Evolutionary conservation across 2,113 vertebrate genomes (phyloP).

Genomic region (Cyphomyrus discorhynchus): DNA sequence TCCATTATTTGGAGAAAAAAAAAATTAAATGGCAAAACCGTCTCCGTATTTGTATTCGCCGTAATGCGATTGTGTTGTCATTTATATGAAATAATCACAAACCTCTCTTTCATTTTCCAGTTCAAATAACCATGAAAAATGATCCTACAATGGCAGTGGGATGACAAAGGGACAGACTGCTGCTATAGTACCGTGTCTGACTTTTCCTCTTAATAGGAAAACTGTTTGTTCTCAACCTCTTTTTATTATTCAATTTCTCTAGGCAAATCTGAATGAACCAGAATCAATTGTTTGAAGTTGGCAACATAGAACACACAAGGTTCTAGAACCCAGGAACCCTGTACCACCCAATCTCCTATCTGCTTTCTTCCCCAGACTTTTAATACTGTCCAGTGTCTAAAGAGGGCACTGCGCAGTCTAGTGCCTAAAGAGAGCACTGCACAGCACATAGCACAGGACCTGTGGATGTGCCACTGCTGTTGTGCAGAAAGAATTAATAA

Average conservation of each 20-base stretch:
- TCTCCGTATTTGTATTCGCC: conserved; percentile 81
- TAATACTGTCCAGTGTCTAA: conserved; percentile 25
- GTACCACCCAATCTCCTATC: conserved; percentile 27
- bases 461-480: conserved; percentile 27
- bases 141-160: conserved; percentile 88
- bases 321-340: conserved; percentile 26
- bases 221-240: conserved; percentile 32
- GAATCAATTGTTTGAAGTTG: conserved; percentile 31
- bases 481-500: conserved; percentile 53
- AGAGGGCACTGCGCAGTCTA: conserved; percentile 36
- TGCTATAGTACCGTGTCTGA: conserved; percentile 63
- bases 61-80: conserved; percentile 96
- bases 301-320: conserved; percentile 4
- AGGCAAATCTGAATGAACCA: conserved; percentile 49
- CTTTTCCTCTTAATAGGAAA: conserved; percentile 73
- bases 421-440: conserved; percentile 42
- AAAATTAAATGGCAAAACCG: conserved; percentile 81
- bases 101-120: conserved; percentile 92
- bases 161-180: conserved; percentile 76
- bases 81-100: conserved; percentile 96
- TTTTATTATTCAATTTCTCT: conserved; percentile 52
- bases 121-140: conserved; percentile 99
- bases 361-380: not conserved
- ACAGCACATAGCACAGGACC: conserved; percentile 50
- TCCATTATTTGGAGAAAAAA: conserved; percentile 74